These are phyloP conservation scores for Exocentrus adspersus DNA, from an alignment of 2,888 invertebrate species.

Conservation along the genomic window DNA sequence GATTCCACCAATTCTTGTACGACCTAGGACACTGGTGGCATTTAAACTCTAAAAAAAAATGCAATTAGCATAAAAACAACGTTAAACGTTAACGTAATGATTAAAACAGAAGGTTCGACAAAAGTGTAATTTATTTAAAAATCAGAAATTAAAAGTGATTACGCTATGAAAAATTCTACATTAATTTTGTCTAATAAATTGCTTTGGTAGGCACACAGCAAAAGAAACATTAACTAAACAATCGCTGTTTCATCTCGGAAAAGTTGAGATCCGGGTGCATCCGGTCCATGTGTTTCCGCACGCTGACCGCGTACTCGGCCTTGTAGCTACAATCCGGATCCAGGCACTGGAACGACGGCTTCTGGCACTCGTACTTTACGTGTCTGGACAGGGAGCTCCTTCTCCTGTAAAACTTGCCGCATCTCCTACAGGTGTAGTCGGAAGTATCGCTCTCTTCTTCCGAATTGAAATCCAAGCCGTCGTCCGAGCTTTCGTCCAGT, in stretches of 20 bases:
- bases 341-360: slow-evolving; percentile 40
- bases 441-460: neutral
- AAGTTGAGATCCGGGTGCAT: slow-evolving; percentile 17
- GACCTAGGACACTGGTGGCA: no score
- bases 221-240: slow-evolving; percentile 12
- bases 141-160: no score
- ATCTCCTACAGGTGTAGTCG: slow-evolving; percentile 32
- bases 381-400: slow-evolving; percentile 72
- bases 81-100: no score
- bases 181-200: no score
- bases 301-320: slow-evolving; percentile 50
- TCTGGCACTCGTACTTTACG: slow-evolving; percentile 44
- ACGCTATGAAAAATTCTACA: no score
- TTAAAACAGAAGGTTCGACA: no score
- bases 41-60: no score
- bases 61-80: no score
- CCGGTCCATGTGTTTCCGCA: slow-evolving; percentile 43
- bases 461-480: neutral
- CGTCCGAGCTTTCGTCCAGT: neutral
- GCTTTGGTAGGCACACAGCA: neutral
- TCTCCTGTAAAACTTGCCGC: slow-evolving; percentile 68
- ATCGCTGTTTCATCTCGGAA: neutral
- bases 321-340: slow-evolving; percentile 43
- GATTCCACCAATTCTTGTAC: no score
- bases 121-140: no score